Conservation (phyloP, 2,888 invertebrate species). For the Allophyes oxyacanthae region DNA sequence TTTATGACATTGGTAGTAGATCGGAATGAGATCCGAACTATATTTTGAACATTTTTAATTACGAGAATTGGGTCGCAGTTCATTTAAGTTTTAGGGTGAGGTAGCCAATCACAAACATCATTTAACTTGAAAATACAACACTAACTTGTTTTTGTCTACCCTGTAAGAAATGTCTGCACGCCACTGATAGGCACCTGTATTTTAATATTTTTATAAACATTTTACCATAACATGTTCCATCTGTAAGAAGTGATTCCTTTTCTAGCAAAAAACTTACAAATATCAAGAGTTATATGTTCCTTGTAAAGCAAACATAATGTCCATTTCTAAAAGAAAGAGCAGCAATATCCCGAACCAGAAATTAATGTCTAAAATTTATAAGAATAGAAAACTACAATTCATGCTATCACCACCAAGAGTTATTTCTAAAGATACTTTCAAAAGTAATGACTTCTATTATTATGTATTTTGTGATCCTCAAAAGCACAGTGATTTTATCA, state of each 20-base stretch:
- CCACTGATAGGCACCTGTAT: no score
- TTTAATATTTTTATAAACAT: background rate
- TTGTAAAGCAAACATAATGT: constrained; percentile 60
- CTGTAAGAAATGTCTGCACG: no score
- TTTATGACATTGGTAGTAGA: no score
- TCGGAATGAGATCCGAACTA: no score
- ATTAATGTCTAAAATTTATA: constrained; percentile 1
- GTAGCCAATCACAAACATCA: no score
- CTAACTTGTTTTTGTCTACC: no score
- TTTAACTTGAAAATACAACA: no score
- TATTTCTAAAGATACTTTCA: constrained; percentile 42
- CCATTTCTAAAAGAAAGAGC: constrained; percentile 51
- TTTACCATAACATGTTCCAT: constrained; percentile 25
- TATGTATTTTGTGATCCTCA: constrained; percentile 40
- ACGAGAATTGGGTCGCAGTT: no score
- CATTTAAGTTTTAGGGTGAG: no score
- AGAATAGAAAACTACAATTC: constrained; percentile 18
- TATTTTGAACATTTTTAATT: no score
- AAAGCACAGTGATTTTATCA: background rate
- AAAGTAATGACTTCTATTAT: constrained; percentile 45
- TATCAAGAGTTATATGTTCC: constrained; percentile 72
- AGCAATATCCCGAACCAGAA: background rate
- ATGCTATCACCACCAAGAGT: constrained; percentile 57
- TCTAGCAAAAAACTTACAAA: constrained; percentile 76
- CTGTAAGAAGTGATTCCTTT: constrained; percentile 63